Base-by-base conservation (phyloP, 2,888 invertebrate species). In the Lacanobia wlatinum region DNA sequence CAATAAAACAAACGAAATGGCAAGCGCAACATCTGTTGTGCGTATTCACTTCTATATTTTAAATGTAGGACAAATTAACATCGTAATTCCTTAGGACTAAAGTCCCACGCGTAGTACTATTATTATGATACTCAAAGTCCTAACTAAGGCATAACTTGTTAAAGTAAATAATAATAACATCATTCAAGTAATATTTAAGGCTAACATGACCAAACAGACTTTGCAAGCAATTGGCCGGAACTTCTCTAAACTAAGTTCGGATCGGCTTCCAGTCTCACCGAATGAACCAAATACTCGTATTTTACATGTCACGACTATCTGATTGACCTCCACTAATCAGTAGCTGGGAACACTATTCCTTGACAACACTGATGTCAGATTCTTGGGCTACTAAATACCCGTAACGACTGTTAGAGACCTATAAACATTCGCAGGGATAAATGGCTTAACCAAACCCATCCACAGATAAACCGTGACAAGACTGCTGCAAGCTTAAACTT, bases 31-130 rank as follows among this genome's bases (percentile, higher is more conserved):
- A 70, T 16, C 23, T 78, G 78, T n/a, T 48, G 55, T n/a, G 55
- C n/a, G 23, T 58, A 50, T 21, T 56, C 21, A 8, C 14, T 43
- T 18, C n/a, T 43, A 18, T 46, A 2, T 21, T 77, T 38, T 23
- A 77, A 73, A 73, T 69, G 43, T 53, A 52, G 59, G 40, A 28
- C 70, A 46, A 59, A 70, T 46, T 38, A 52, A 12, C 52, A 69
- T 70, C 53, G 46, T 12, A 59, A 53, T 77, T 9, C 7, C 28
- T 48, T 60, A 12, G 14, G 58, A 46, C 43, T 34, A 21, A 48
- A 48, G 43, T 60, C 74, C 78, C 74, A 74, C 78, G 53, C 70
- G 46, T 40, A n/a, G 71, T 34, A 23, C 2, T 78, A 60, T 65
- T 34, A 60, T 70, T 77, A 70, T 16, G 12, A 2, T 14, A 9